phyloP scores from a whole-genome alignment of 2,113 vertebrate species.

The Tetraodon nigroviridis region DNA sequence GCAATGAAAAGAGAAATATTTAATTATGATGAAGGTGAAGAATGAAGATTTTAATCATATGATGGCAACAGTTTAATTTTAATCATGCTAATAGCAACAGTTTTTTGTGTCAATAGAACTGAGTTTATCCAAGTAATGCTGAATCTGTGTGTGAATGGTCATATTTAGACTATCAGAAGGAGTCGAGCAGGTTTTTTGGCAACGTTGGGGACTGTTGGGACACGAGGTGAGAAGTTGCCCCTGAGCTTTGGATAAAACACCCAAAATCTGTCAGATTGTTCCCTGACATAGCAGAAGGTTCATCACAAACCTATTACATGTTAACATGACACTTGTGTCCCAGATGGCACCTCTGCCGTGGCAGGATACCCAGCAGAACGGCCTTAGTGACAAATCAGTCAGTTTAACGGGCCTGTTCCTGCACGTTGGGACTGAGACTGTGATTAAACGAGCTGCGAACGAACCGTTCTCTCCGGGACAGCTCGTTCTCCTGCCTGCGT shows the following conservation, averaged over 20 bases:
- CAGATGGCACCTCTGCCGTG: constrained; percentile 37
- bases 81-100: not conserved
- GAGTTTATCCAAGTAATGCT: constrained; percentile 6
- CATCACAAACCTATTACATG: constrained; percentile 70
- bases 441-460: constrained; percentile 43
- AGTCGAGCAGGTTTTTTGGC: not conserved
- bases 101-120: constrained; percentile 10
- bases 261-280: constrained; percentile 61
- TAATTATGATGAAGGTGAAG: not conserved
- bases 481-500: no score
- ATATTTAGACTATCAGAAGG: constrained; percentile 13
- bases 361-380: constrained; percentile 41
- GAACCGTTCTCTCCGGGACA: no score
- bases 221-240: constrained; percentile 70
- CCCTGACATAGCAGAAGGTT: constrained; percentile 67
- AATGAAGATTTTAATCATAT: not conserved
- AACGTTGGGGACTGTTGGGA: not conserved
- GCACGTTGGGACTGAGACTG: not conserved
- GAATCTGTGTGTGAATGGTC: constrained; percentile 18
- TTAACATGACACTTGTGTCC: constrained; percentile 47
- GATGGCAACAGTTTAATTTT: no score
- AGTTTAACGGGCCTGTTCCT: constrained; percentile 36
- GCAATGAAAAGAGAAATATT: not conserved
- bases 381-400: constrained; percentile 32
- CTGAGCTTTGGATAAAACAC: constrained; percentile 55